Evolutionary conservation across 23 tunicate species (phyloP), one percentile per base, ranked within the genome.

Genomic region (Trididemnum nubilum): DNA sequence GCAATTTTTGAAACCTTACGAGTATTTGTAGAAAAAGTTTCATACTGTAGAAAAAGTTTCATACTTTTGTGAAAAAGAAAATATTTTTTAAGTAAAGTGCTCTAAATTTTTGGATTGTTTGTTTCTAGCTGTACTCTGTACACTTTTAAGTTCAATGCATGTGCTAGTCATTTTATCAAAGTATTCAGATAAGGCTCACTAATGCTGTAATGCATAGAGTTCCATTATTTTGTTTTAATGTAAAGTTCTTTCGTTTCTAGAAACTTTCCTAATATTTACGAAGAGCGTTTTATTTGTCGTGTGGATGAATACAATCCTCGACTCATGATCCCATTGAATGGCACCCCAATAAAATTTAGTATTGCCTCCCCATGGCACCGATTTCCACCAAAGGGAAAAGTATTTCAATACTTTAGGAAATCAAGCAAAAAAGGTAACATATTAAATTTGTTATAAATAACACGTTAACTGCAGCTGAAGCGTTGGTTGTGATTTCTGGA

Each of bases 261-360:
- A 61, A 61, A 61, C 22, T 21, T 61, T 21, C 26, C 26, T 12
- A 24, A 70, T n/a, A 70, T 70, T 28, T 70, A 70, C 75, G 44
- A 35, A 35, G 44, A 70, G 31, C 5, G 37, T 3, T 70, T 70
- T n/a, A 70, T 31, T 5, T 70, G 75, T 32, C 75, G 75, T 7
- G 19, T 70, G n/a, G 37, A 70, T 70, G 75, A 70, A 9, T 3
- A 24, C 29, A 61, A 61, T 26, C n/a, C 19, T 31, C 3, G 21
- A 24, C 21, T 5, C 2, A 70, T 70, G 75, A 70, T 70, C n/a
- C 75, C 75, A 26, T 18, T 70, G 21, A 37, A 28, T 70, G 36
- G 31, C 39, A 31, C 18, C 21, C 4, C n/a, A 4, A 18, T 70
- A n/a, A 70, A 70, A 35, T 32, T 70, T 30, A 2, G 5, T 35